Conservation (phyloP, 1,140 invertebrate genomes). For the Sycophaga agraensis region DNA sequence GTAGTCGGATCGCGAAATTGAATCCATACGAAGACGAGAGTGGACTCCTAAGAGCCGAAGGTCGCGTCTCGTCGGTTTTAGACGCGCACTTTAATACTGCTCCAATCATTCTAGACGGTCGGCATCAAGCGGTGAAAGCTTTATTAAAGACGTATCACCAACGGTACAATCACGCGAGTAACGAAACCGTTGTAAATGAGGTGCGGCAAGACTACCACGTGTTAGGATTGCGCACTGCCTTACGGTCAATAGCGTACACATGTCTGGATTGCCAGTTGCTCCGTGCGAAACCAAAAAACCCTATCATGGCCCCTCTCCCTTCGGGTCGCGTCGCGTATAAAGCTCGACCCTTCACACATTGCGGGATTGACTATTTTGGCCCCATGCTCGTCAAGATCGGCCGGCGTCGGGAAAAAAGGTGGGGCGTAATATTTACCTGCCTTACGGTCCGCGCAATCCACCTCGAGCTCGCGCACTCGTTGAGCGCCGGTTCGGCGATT, state of each 20-base stretch:
- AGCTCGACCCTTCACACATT: background rate
- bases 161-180: background rate
- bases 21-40: background rate
- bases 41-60: background rate
- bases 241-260: too few species aligned
- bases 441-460: conserved; percentile 18
- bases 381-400: conserved; percentile 4
- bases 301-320: conserved; percentile 4
- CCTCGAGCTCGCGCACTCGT: conserved; percentile 25
- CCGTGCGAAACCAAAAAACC: too few species aligned
- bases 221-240: background rate
- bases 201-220: background rate
- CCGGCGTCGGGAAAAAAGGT: background rate
- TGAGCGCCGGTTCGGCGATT: conserved; percentile 21
- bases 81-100: too few species aligned
- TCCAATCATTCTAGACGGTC: background rate
- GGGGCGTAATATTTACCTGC: conserved; percentile 12
- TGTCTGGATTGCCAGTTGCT: too few species aligned
- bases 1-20: too few species aligned
- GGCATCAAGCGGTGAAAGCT: too few species aligned
- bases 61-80: too few species aligned
- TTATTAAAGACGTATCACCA: background rate
- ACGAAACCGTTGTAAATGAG: background rate
- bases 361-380: conserved; percentile 6
- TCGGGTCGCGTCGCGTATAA: background rate